Conservation (phyloP, 2,113 vertebrate species). For the Etia nguti region DNA sequence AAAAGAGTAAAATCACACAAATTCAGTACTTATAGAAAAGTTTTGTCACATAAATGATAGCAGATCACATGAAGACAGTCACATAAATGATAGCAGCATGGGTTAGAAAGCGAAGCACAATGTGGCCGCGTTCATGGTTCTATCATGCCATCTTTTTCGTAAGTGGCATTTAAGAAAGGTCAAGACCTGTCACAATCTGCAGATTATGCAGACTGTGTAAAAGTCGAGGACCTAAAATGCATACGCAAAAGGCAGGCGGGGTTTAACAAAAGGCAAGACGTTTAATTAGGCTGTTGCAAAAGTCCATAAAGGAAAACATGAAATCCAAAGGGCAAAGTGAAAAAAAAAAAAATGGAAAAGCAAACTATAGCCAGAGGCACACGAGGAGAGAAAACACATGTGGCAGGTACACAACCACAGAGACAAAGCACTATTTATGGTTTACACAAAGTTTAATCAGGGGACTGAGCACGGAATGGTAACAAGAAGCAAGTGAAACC, state of each 20-base stretch:
- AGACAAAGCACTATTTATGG: neutral
- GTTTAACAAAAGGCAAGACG: neutral
- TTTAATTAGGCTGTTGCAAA: neutral
- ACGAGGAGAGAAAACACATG: neutral
- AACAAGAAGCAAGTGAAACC: neutral
- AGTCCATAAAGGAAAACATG: neutral
- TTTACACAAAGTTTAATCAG: neutral
- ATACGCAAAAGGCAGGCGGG: accelerated
- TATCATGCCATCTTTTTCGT: neutral
- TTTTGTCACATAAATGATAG: neutral
- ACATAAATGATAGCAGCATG: neutral
- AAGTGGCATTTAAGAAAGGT: neutral
- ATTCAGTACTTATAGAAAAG: neutral
- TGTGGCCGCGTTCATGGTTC: neutral
- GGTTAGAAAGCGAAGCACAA: neutral
- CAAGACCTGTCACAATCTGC: neutral
- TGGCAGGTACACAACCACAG: neutral
- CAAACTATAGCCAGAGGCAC: neutral
- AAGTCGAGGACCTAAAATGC: neutral
- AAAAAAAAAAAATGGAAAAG: neutral
- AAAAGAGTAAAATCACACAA: neutral
- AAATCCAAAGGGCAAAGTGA: neutral
- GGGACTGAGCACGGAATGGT: accelerated
- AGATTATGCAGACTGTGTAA: neutral
- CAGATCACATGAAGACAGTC: neutral